phyloP scores from a whole-genome alignment of 2,797 vertebrate species.

The Phataginus tricuspis region DNA sequence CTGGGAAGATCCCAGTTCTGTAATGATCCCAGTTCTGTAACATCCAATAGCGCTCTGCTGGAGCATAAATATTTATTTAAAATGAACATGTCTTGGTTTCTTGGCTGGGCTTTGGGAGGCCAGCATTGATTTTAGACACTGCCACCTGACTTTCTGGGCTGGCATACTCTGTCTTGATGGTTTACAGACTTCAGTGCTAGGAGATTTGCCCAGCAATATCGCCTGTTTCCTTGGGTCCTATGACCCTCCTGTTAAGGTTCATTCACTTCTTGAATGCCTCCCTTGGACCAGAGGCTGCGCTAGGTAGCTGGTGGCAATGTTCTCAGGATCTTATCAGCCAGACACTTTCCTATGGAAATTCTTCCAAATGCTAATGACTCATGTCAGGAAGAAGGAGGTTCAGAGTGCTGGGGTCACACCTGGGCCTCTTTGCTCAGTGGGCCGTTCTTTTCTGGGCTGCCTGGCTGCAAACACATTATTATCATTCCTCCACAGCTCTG shows the following conservation, averaged over 20 bases:
- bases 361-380: conserved; percentile 38
- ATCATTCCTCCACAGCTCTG: conserved; percentile 69
- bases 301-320: neutral
- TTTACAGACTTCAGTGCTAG: neutral
- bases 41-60: neutral
- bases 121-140: conserved; percentile 29
- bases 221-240: neutral
- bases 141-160: neutral
- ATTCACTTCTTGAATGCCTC: neutral
- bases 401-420: neutral
- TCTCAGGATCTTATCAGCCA: neutral
- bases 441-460: neutral
- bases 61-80: conserved; percentile 27
- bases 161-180: neutral
- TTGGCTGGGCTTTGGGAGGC: neutral
- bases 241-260: neutral
- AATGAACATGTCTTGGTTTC: neutral
- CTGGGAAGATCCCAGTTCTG: neutral
- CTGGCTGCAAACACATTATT: conserved; percentile 63
- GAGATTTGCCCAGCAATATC: neutral
- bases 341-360: neutral
- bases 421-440: neutral
- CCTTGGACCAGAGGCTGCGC: neutral
- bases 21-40: neutral
- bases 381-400: conserved; percentile 52